Conservation (phyloP, 2,113 vertebrate genomes). For the Drymodes brunneopygia region DNA sequence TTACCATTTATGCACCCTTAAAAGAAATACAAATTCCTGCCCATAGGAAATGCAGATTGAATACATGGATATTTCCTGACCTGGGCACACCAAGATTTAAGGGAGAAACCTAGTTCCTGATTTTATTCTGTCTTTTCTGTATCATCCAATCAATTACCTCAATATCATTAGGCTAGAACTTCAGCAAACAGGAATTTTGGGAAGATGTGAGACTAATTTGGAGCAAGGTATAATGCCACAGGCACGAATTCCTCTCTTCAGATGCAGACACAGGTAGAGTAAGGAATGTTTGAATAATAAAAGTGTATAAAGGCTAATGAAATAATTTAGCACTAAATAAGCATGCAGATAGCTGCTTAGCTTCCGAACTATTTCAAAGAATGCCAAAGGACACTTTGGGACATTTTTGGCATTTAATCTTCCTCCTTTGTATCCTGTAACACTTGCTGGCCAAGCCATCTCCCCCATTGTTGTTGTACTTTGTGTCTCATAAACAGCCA, state of each 20-base stretch:
- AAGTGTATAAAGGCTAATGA: not conserved
- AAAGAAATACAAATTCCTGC: not conserved
- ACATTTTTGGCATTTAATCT: not conserved
- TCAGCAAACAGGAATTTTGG: not conserved
- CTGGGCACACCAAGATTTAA: not conserved
- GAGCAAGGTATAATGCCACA: not conserved
- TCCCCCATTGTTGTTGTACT: not conserved
- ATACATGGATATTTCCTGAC: not conserved
- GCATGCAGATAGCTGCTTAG: not conserved
- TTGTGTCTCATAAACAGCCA: not conserved
- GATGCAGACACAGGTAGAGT: not conserved
- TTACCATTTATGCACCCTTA: not conserved
- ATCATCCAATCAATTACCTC: not conserved
- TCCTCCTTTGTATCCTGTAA: not conserved
- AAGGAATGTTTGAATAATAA: not conserved
- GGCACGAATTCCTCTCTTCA: not conserved
- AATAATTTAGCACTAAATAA: not conserved
- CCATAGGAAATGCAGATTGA: not conserved
- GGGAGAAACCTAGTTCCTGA: not conserved
- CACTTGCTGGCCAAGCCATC: not conserved
- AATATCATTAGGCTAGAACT: not conserved
- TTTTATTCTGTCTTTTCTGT: not conserved
- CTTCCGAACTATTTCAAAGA: not conserved
- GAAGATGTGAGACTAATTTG: not conserved
- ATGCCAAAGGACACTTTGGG: not conserved